phyloP scores from a whole-genome alignment of 2,113 vertebrate species.

The Phodopus roborovskii region DNA sequence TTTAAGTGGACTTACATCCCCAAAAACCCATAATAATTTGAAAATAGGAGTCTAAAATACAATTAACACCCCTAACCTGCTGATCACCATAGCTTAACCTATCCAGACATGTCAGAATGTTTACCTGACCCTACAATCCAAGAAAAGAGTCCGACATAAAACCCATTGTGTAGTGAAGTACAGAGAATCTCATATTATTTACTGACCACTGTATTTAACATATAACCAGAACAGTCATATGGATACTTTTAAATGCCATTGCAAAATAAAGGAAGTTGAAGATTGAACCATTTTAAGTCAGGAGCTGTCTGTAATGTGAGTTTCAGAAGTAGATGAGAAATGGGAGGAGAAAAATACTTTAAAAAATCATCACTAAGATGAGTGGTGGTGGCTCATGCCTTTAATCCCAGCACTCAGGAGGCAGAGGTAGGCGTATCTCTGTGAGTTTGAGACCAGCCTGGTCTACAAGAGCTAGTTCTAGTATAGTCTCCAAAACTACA shows the following conservation, averaged over 20 bases:
- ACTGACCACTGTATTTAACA: background rate
- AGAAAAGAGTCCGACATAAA: background rate
- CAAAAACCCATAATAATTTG: background rate
- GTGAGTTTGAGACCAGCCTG: no score
- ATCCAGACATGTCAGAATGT: background rate
- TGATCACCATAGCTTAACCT: background rate
- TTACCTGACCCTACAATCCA: background rate
- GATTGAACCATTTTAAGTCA: background rate
- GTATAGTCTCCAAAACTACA: no score
- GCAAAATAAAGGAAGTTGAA: background rate
- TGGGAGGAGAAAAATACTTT: conserved; percentile 22
- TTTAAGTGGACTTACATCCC: background rate
- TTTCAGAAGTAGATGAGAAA: background rate
- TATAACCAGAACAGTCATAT: background rate
- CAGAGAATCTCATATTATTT: background rate
- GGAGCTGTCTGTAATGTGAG: background rate
- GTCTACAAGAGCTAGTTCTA: no score
- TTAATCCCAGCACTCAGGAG: no score
- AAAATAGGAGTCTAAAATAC: background rate
- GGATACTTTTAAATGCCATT: background rate
- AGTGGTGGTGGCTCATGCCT: no score
- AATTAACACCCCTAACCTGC: background rate
- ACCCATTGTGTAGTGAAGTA: background rate
- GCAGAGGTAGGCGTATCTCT: no score
- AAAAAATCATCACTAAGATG: background rate